Evolutionary conservation across 2,888 invertebrate genomes (phyloP), one percentile per base, ranked within the genome.

Genomic region (Melanargia galathea): DNA sequence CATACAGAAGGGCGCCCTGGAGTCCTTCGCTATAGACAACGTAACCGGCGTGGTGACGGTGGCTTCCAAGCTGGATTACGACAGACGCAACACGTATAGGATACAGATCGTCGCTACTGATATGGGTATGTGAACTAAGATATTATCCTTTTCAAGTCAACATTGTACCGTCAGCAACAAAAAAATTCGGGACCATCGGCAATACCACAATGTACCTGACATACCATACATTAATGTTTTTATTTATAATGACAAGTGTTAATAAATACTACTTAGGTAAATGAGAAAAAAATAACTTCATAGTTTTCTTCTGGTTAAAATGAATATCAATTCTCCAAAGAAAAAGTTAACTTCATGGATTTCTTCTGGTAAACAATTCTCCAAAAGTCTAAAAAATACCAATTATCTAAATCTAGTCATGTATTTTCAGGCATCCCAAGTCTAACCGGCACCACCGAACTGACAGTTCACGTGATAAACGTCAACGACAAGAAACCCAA

Each of bases 401-500:
- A 18, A 11, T 20, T 2, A 18, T 62, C 24, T n/a, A n/a, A n/a
- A n/a, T n/a, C n/a, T n/a, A n/a, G 4, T 13, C 13, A 3, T 46
- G 11, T 46, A n/a, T 22, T 49, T 62, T 1, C 73, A 93, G 96
- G 97, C 38, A 94, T 94, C 5, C 97, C 98, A 1, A 94, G 95
- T 71, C 86, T 95, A 55, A 96, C 96, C 0, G 97, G 97, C 8
- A 96, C 96, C 0, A 94, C 96, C 0, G 95, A 95, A 0, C 85
- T 98, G 1, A 95, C 94, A 40, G 93, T 98, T 6, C 94, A 93
- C 73, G 94, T 98, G 2, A 92, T 95, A 33, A 97, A 98, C 80
- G 96, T 95, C 57, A 98, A 98, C 81, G 97, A 98, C 79, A 97
- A 97, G 81, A 92, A 94, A 64, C 98, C 98, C 0, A 94, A 93